Evolutionary conservation across 2,113 vertebrate genomes (phyloP), one percentile per base, ranked within the genome.

Genomic region (Aviceda subcristata): DNA sequence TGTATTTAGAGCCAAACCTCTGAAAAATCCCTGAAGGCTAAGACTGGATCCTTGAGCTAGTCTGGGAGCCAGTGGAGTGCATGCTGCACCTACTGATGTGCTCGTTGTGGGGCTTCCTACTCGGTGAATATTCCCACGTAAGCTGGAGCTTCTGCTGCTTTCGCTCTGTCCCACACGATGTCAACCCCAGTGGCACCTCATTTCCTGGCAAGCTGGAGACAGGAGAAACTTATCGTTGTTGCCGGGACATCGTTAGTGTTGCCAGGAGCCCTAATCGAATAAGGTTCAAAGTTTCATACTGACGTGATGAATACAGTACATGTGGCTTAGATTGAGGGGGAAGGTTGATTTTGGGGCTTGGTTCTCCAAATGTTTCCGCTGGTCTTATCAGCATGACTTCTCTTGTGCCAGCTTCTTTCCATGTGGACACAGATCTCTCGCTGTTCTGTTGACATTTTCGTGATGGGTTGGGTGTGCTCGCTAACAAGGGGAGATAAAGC

Each of bases 401-500:
- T 56, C 38, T 75, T 81, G 39, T 74, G 68, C 63, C n/a, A 71
- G 72, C 39, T 83, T 64, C 55, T 94, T 66, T 90, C 75, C 86
- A 30, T 0, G 1, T 39, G 68, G 79, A 88, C 29, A 14, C 45
- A 50, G 67, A 55, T 73, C 68, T 74, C 90, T 92, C 53, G 69
- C 80, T 93, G 90, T 88, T 90, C 38, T 90, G 51, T 67, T 95
- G 88, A 93, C 46, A 10, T 79, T 86, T 92, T 67, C 10, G 4
- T 86, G 86, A 78, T 89, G 64, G 48, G 34, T 27, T 93, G 94
- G 64, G 83, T 92, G 92, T 94, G 76, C 76, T 92, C 0, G 0
- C 76, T 91, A 88, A 72, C 63, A 67, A 39, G 79, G 51, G 15
- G 39, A 89, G 83, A 89, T 92, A 93, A 90, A 96, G 23, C 76